Percentiles rank a stretch among this genome's conserved stretches.
Conservation (phyloP, 2,797 vertebrate genomes). For the Cossypha polioptera region DNA sequence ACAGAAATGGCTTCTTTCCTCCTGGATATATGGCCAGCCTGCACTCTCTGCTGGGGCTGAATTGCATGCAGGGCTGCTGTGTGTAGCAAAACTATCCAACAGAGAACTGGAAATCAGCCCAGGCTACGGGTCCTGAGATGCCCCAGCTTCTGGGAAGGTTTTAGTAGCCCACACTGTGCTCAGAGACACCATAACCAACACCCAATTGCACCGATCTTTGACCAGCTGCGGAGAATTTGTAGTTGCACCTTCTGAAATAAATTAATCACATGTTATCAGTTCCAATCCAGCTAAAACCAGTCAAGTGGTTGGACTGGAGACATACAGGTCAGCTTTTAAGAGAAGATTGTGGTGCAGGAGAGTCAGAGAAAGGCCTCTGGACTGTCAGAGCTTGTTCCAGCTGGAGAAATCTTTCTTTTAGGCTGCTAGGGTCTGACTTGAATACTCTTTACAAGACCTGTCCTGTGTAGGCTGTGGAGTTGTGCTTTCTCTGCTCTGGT, state of each 20-base stretch:
- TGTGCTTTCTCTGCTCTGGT: neutral
- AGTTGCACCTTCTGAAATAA: neutral
- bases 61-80: neutral
- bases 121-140: neutral
- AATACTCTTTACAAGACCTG: neutral
- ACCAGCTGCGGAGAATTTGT: neutral
- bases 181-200: neutral
- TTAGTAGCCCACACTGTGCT: neutral
- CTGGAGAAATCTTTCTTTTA: neutral
- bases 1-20: neutral
- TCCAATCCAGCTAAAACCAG: neutral
- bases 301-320: neutral
- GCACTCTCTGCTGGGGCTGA: neutral
- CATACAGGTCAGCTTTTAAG: neutral
- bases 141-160: neutral
- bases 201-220: neutral
- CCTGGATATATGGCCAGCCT: neutral
- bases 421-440: neutral
- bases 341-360: neutral
- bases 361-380: neutral
- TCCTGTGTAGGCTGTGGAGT: neutral
- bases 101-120: neutral
- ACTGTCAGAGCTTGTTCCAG: neutral
- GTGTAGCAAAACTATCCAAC: neutral
- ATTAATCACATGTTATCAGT: neutral